Evolutionary conservation across 2,113 vertebrate genomes (phyloP).

Genomic region (Romanogobio albipinnatus): DNA sequence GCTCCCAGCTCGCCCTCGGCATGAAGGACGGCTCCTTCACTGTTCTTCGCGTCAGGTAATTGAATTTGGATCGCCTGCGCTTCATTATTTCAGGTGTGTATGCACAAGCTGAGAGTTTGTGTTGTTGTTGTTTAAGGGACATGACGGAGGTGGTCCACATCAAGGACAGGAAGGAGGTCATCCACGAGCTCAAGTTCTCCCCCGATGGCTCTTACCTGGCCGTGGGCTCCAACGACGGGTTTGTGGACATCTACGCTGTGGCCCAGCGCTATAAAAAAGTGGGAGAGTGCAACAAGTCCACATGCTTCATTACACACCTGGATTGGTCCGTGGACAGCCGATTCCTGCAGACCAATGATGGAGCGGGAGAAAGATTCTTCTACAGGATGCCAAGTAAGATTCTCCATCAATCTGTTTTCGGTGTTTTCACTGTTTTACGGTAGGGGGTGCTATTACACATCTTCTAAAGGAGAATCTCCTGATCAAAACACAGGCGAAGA

Average conservation of each 20-base stretch:
- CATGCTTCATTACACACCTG: conserved; percentile 94
- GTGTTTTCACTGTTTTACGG: no score
- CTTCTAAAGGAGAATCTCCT: no score
- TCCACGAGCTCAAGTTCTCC: conserved; percentile 97
- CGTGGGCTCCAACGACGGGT: conserved; percentile 94
- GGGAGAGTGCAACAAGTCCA: conserved; percentile 90
- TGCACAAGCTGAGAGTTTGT: neutral
- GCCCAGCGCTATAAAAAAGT: conserved; percentile 95
- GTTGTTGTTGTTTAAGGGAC: conserved; percentile 80
- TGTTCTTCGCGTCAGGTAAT: conserved; percentile 91
- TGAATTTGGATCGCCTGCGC: neutral
- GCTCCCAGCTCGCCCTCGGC: conserved; percentile 91
- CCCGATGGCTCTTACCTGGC: conserved; percentile 92
- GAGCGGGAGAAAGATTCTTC: conserved; percentile 88
- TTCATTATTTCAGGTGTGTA: neutral
- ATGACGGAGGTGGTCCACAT: conserved; percentile 99
- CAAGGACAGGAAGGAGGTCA: conserved; percentile 95
- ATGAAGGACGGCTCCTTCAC: conserved; percentile 99
- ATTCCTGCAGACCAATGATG: conserved; percentile 94
- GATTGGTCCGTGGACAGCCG: conserved; percentile 97
- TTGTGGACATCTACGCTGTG: conserved; percentile 90
- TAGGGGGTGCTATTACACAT: no score
- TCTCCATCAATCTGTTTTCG: no score
- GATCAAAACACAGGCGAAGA: no score
- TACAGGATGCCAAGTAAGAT: conserved; percentile 94